Conservation (phyloP, 2,888 invertebrate genomes). For the Mesoligia furuncula region DNA sequence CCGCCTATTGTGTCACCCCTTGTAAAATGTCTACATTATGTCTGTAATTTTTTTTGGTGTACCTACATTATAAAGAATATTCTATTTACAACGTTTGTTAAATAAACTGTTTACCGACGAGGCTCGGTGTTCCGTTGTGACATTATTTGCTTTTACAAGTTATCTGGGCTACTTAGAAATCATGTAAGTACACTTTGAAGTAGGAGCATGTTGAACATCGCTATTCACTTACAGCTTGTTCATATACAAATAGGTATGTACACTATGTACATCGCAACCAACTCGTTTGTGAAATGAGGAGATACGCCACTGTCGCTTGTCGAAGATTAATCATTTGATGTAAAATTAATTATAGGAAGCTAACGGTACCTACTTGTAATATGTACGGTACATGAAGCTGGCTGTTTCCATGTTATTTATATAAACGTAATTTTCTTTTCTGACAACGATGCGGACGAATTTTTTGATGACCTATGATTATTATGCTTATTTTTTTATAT, state of each 20-base stretch:
- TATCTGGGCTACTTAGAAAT: neutral
- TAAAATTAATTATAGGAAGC: conserved; percentile 1
- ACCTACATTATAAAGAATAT: neutral
- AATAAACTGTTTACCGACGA: neutral
- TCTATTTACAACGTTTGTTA: conserved; percentile 8
- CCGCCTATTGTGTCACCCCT: neutral
- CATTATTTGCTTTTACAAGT: conserved; percentile 25
- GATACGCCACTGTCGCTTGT: neutral
- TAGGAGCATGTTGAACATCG: neutral
- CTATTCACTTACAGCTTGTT: conserved; percentile 5
- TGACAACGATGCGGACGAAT: no score
- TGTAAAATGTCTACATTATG: neutral
- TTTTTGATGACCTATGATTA: no score
- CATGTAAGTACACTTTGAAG: neutral
- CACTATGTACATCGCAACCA: neutral
- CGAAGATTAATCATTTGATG: conserved; percentile 15
- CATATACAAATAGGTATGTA: neutral
- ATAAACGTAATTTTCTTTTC: neutral
- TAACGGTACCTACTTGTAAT: neutral
- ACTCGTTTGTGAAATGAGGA: conserved; percentile 14
- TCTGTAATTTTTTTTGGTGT: neutral
- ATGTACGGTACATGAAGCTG: neutral
- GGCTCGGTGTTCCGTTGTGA: neutral
- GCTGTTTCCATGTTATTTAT: neutral
- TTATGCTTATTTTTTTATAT: no score